These are phyloP conservation scores for Scaptomyza graminum DNA, from an alignment of 1,140 invertebrate species.

Conservation along the genomic window DNA sequence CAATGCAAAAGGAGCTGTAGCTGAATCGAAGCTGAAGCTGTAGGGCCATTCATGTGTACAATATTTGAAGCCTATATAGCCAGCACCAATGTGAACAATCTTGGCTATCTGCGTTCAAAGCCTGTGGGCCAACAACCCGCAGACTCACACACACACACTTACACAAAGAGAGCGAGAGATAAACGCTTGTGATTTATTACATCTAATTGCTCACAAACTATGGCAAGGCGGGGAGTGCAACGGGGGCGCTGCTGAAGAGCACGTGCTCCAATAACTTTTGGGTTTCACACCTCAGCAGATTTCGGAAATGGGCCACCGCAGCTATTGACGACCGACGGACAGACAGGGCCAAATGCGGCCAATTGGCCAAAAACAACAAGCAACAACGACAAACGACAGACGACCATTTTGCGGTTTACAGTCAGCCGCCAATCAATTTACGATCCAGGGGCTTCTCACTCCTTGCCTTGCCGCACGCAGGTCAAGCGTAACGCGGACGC, in stretches of 20 bases:
- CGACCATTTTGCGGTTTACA: slow-evolving; percentile 45
- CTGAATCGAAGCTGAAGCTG: slow-evolving; percentile 9
- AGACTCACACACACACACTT: slow-evolving; percentile 19
- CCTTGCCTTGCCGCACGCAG: slow-evolving; percentile 2
- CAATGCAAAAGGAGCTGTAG: slow-evolving; percentile 14
- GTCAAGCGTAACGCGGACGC: slow-evolving; percentile 37
- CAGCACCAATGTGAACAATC: slow-evolving; percentile 35
- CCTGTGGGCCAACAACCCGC: slow-evolving; percentile 15
- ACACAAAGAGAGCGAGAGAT: slow-evolving; percentile 32
- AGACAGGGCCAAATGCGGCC: slow-evolving; percentile 6
- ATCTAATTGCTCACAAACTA: slow-evolving; percentile 70
- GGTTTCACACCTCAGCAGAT: slow-evolving; percentile 71
- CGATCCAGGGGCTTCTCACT: slow-evolving; percentile 12
- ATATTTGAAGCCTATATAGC: slow-evolving; percentile 46
- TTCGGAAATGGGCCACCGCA: slow-evolving; percentile 29
- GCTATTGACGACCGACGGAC: neutral
- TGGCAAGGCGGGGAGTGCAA: neutral
- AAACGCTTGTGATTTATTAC: slow-evolving; percentile 71
- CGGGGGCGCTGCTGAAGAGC: slow-evolving; percentile 36
- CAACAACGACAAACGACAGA: neutral
- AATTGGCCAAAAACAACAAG: slow-evolving; percentile 10
- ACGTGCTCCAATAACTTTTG: slow-evolving; percentile 74
- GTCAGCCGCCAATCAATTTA: slow-evolving; percentile 67
- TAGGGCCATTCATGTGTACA: slow-evolving; percentile 38
- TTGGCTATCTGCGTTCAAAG: slow-evolving; percentile 30